These are phyloP conservation scores for Sebastolobus altivelis DNA, from an alignment of 2,797 vertebrate species.

Conservation along the genomic window DNA sequence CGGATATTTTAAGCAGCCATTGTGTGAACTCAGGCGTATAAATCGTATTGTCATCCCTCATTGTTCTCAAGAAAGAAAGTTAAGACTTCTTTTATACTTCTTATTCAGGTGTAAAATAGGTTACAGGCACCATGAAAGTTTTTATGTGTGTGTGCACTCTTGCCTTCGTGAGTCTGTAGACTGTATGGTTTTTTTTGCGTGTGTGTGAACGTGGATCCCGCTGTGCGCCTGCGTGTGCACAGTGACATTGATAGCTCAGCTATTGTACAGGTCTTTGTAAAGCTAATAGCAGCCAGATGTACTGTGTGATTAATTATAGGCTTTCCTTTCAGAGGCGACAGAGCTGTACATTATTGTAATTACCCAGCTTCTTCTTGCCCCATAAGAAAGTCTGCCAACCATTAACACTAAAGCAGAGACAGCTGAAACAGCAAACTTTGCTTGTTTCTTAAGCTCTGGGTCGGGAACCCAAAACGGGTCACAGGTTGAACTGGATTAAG, in stretches of 20 bases:
- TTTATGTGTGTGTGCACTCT: neutral
- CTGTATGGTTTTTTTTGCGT: neutral
- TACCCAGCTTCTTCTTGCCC: conserved; percentile 50
- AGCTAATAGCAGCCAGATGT: conserved; percentile 75
- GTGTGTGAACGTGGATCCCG: conserved; percentile 5
- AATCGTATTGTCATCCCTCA: conserved; percentile 31
- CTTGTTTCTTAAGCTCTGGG: conserved; percentile 25
- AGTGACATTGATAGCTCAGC: conserved; percentile 24
- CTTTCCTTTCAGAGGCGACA: conserved; percentile 54
- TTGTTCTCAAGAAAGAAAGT: conserved; percentile 36
- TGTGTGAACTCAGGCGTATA: conserved; percentile 23
- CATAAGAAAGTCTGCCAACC: conserved; percentile 62
- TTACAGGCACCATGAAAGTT: conserved; percentile 10
- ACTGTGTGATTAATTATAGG: conserved; percentile 66
- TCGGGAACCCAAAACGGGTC: conserved; percentile 20
- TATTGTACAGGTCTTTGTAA: conserved; percentile 55
- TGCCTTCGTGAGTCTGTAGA: neutral
- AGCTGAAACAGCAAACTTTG: conserved; percentile 65
- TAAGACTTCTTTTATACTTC: conserved; percentile 23
- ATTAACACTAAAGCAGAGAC: conserved; percentile 58
- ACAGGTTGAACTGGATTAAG: conserved; percentile 11
- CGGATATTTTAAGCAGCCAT: conserved; percentile 45
- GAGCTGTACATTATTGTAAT: conserved; percentile 72
- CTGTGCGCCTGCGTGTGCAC: neutral
- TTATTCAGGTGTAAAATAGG: conserved; percentile 38